Evolutionary conservation across 2,113 vertebrate genomes (phyloP).

Genomic region (Oryzias javanicus): DNA sequence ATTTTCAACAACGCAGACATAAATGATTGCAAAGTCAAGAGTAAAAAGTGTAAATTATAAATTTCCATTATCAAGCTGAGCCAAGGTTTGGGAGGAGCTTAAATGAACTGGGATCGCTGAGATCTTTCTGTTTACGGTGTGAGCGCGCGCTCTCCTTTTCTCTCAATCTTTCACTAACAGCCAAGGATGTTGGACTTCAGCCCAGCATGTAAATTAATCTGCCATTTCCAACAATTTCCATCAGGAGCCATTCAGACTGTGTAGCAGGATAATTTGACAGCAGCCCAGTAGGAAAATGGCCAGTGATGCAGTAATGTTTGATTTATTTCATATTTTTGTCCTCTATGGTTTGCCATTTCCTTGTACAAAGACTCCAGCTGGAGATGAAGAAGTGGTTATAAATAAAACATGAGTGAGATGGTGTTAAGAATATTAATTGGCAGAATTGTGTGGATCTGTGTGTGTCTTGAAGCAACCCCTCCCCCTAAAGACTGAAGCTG

Average conservation of each 20-base stretch:
- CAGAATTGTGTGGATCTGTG: no score
- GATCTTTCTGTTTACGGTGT: slow-evolving; percentile 37
- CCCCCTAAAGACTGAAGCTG: no score
- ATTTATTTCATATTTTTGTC: slow-evolving; percentile 65
- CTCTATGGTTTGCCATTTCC: slow-evolving; percentile 47
- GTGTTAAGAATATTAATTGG: no score
- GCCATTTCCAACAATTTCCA: slow-evolving; percentile 74
- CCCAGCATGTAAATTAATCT: slow-evolving; percentile 71
- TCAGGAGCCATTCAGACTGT: slow-evolving; percentile 70
- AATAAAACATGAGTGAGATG: slow-evolving; percentile 49
- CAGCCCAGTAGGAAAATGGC: slow-evolving; percentile 61
- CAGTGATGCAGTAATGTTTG: slow-evolving; percentile 58
- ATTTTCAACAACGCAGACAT: no score
- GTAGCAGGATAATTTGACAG: slow-evolving; percentile 67
- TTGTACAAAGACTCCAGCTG: slow-evolving; percentile 66
- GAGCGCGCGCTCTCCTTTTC: slow-evolving; percentile 38
- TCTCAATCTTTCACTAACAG: slow-evolving; percentile 49
- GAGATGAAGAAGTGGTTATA: slow-evolving; percentile 43
- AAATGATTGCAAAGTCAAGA: no score
- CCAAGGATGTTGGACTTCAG: slow-evolving; percentile 63
- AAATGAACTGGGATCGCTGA: slow-evolving; percentile 46
- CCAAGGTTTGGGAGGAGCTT: slow-evolving; percentile 11
- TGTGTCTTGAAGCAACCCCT: no score
- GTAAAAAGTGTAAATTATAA: neutral
- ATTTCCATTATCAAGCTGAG: neutral